A percentile compares a stretch with the other conserved stretches of the same genome.
Evolutionary conservation across 2,888 invertebrate genomes (phyloP).

Genomic region (Drosophila kokeensis): DNA sequence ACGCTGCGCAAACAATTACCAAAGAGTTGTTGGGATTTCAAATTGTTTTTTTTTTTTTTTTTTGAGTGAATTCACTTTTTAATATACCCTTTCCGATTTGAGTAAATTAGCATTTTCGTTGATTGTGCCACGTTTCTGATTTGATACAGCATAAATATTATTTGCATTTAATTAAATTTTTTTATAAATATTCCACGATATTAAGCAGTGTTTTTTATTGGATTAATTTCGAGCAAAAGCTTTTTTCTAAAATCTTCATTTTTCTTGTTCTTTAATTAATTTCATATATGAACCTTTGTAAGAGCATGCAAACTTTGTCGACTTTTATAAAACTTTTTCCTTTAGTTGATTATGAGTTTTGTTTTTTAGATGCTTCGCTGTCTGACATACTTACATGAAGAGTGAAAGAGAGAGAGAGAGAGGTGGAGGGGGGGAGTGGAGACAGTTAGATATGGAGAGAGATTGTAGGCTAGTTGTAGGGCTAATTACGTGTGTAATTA

Average conservation of each 20-base stretch:
- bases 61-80: not conserved
- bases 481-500: conserved; percentile 70
- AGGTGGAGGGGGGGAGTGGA: conserved; percentile 2
- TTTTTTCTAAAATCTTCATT: not conserved
- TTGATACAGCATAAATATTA: not conserved
- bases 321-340: too few relatives aligned
- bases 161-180: not conserved
- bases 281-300: not conserved
- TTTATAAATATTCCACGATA: too few relatives aligned
- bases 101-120: not conserved
- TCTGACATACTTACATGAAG: conserved; percentile 52
- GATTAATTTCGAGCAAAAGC: not conserved
- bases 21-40: conserved; percentile 17
- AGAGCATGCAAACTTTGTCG: not conserved
- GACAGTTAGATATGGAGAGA: conserved; percentile 37
- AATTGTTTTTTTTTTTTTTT: not conserved
- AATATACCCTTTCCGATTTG: not conserved
- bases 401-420: conserved; percentile 30
- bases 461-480: conserved; percentile 46
- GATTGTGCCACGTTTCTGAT: not conserved
- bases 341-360: not conserved
- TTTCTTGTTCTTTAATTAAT: not conserved
- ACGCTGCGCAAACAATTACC: conserved; percentile 45
- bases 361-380: conserved; percentile 35
- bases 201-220: not conserved